A percentile compares a stretch with the other conserved stretches of the same genome.
These are phyloP conservation scores for Venturia canescens DNA, from an alignment of 1,140 invertebrate species.

Conservation along the genomic window DNA sequence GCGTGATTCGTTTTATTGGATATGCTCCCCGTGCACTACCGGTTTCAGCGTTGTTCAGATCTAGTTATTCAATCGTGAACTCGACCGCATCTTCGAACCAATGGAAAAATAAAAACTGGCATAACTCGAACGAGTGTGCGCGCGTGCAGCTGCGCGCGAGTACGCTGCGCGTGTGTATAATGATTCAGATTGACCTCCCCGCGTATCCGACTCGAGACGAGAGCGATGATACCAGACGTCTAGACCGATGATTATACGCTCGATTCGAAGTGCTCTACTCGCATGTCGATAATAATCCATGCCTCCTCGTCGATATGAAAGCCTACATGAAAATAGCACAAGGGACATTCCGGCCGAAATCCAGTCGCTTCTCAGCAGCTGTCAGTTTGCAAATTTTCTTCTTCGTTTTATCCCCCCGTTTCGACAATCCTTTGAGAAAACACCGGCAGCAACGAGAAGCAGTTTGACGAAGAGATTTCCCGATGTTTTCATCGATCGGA, in stretches of 20 bases:
- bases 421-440: no score
- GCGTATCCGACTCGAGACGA: slow-evolving; percentile 4
- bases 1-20: neutral
- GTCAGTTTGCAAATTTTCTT: no score
- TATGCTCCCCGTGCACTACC: neutral
- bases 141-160: no score
- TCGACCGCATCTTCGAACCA: neutral
- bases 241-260: slow-evolving; percentile 17
- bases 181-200: slow-evolving; percentile 16
- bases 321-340: slow-evolving; percentile 1
- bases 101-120: neutral
- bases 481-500: no score
- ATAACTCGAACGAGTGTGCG: neutral
- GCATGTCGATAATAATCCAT: slow-evolving; percentile 24
- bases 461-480: no score
- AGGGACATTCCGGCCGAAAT: neutral
- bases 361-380: no score
- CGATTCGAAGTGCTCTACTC: slow-evolving; percentile 22
- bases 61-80: slow-evolving; percentile 13
- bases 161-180: neutral
- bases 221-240: slow-evolving; percentile 18
- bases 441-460: no score
- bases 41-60: neutral
- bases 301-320: slow-evolving; percentile 14
- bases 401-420: neutral